Evolutionary conservation across 2,113 vertebrate species (phyloP), one percentile per base, ranked within the genome.

Genomic region (Silurus meridionalis): DNA sequence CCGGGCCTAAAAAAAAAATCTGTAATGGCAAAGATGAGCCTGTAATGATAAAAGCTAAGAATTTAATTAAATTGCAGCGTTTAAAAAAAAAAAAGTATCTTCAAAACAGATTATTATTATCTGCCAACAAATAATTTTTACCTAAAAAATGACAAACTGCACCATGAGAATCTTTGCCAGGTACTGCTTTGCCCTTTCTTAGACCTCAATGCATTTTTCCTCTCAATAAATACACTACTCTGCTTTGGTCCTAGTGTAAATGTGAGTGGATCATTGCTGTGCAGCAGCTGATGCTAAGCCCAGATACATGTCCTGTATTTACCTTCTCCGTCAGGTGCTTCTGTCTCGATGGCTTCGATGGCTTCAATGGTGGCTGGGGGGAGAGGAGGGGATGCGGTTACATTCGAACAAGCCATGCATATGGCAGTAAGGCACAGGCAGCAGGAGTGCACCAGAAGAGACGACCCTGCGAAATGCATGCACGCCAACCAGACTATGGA

Each of bases 351-450:
- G 92, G 95, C 95, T 95, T 96, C 95, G 89, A 96, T 96, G 93
- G 95, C 95, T 93, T 96, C 95, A 88, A 95, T 95, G 92, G 95
- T 96, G 92, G 95, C 95, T 96, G 95, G 79, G 87, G 87, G 93
- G 75, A 91, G 86, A 94, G 94, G 93, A 94, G 93, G 92, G 93
- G 87, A 94, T 91, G 89, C 91, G 89, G 94, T 95, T 95, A 95
- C 91, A 95, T 91, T 87, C 91, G 92, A 94, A 90, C 83, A 94
- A 94, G 94, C 94, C 94, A 95, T 95, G 94, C 93, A 94, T 74
- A 90, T 91, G 92, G 91, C 92, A 85, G 90, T 91, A 88, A 83
- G 89, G 93, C 92, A 93, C 85, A 88, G 80, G 88, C 87, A 88
- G 89, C 88, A 57, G 91, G 92, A 80, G 87, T 80, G 90, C 90